phyloP scores from a whole-genome alignment of 2,113 vertebrate species.

The Meleagris gallopavo region DNA sequence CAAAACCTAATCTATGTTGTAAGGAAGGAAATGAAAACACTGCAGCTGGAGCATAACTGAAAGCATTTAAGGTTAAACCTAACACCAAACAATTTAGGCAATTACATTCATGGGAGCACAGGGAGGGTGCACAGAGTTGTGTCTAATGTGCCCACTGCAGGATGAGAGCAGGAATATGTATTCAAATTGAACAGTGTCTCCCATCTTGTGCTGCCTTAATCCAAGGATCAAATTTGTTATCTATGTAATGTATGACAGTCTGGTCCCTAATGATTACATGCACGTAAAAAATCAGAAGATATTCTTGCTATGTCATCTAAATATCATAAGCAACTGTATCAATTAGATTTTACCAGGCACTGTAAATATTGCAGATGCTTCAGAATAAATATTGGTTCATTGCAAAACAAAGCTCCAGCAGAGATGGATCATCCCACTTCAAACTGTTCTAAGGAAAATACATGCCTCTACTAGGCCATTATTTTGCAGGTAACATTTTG shows the following conservation, averaged over 20 bases:
- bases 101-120: not conserved
- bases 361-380: not conserved
- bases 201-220: not conserved
- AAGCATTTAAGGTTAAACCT: constrained; percentile 32
- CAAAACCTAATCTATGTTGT: not conserved
- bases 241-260: not conserved
- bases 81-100: not conserved
- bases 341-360: not conserved
- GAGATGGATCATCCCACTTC: not conserved
- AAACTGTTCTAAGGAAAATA: not conserved
- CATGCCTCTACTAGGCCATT: not conserved
- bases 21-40: constrained; percentile 8
- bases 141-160: not conserved
- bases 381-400: not conserved
- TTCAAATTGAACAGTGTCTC: not conserved
- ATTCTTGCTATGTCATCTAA: not conserved
- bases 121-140: not conserved
- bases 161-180: not conserved
- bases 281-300: not conserved
- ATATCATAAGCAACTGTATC: not conserved
- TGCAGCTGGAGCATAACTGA: not conserved
- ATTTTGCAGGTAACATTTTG: rapidly evolving
- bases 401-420: not conserved
- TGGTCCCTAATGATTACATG: not conserved
- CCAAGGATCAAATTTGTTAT: not conserved